phyloP scores from a whole-genome alignment of 2,113 vertebrate genomes.

The Bathybates hornii region DNA sequence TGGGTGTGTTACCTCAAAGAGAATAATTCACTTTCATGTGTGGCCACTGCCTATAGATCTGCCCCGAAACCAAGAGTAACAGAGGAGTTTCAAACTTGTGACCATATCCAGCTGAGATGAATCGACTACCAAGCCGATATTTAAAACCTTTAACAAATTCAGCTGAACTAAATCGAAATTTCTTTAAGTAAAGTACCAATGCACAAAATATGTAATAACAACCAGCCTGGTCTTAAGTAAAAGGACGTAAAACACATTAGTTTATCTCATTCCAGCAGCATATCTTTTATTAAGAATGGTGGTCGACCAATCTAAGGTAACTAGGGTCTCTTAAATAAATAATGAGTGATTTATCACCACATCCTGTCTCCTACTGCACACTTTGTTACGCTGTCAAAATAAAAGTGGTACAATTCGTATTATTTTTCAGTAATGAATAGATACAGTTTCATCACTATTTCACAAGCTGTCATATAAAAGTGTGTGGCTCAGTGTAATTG shows the following conservation, averaged over 20 bases:
- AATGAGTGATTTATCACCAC: not conserved
- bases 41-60: not conserved
- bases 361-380: not conserved
- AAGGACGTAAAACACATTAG: not conserved
- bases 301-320: not conserved
- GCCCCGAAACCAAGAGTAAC: not conserved
- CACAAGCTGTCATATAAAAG: not conserved
- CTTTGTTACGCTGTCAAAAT: not conserved
- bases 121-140: not conserved
- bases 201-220: not conserved
- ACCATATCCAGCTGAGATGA: not conserved
- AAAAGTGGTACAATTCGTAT: not conserved
- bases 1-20: conserved; percentile 48
- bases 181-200: not conserved
- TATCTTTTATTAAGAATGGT: not conserved
- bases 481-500: not conserved
- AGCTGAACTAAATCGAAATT: not conserved
- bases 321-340: not conserved
- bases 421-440: not conserved
- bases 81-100: conserved; percentile 1
- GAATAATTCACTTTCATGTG: conserved; percentile 62
- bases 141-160: not conserved
- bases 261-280: not conserved
- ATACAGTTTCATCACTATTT: not conserved
- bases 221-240: not conserved